Conservation (phyloP, 2,113 vertebrate species). For the Amphilophus citrinellus region DNA sequence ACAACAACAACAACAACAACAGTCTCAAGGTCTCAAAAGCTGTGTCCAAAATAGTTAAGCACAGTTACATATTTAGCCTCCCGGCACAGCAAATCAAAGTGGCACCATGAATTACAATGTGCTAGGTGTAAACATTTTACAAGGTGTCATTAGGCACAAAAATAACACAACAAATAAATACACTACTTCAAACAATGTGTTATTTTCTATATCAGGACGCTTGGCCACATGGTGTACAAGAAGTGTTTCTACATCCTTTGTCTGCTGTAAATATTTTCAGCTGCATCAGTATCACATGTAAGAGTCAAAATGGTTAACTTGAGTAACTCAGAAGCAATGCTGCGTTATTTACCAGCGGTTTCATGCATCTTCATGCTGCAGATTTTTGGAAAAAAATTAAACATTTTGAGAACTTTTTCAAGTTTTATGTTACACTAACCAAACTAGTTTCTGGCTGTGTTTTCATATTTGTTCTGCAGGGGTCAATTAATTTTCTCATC, state of each 20-base stretch:
- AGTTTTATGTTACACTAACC: neutral
- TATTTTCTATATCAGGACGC: no score
- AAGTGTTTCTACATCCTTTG: neutral
- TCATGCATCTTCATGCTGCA: fast-evolving
- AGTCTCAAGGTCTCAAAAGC: no score
- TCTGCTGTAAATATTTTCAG: neutral
- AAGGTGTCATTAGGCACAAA: neutral
- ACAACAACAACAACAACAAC: no score
- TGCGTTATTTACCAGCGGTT: neutral
- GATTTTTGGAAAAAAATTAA: neutral
- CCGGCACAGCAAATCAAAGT: neutral
- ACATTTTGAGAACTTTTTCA: neutral
- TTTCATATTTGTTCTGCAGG: neutral
- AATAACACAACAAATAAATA: neutral
- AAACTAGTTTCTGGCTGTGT: neutral
- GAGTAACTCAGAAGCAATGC: neutral
- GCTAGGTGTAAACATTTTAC: neutral
- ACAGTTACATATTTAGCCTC: neutral
- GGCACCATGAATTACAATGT: conserved; percentile 4
- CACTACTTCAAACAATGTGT: neutral
- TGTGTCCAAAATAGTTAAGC: neutral
- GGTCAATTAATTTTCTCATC: neutral
- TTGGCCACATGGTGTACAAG: neutral
- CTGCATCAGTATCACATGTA: neutral
- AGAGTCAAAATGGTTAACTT: neutral